Evolutionary conservation across 2,888 invertebrate species (phyloP).

Genomic region (Acleris laterana): DNA sequence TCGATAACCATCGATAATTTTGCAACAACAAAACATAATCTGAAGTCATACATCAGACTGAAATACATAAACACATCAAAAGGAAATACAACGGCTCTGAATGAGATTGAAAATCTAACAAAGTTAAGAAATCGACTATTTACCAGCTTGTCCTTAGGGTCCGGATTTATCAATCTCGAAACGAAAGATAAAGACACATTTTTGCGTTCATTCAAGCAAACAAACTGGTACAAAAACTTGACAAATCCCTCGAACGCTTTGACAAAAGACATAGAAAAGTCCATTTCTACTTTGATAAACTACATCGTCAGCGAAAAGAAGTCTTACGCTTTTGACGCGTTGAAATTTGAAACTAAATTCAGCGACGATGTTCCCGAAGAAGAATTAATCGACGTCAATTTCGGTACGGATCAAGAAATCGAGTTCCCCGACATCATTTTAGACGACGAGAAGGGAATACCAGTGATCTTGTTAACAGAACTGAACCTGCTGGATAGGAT

Average conservation of each 20-base stretch:
- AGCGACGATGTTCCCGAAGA: constrained; percentile 1
- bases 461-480: constrained; percentile 41
- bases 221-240: constrained; percentile 48
- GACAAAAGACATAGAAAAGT: no score
- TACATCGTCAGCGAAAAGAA: no score
- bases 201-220: constrained; percentile 43
- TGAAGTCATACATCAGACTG: constrained; percentile 54
- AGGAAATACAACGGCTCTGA: constrained; percentile 42
- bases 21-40: constrained; percentile 44
- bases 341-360: constrained; percentile 50
- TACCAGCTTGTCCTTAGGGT: constrained; percentile 39
- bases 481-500: no score
- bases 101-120: constrained; percentile 52
- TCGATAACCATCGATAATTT: constrained; percentile 39
- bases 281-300: no score
- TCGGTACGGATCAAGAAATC: constrained; percentile 48
- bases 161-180: constrained; percentile 36
- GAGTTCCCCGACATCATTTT: constrained; percentile 44
- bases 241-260: constrained; percentile 13
- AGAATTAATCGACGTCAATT: constrained; percentile 46
- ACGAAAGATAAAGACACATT: constrained; percentile 47
- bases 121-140: constrained; percentile 46
- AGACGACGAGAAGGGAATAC: constrained; percentile 55
- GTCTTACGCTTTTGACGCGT: constrained; percentile 53
- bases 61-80: constrained; percentile 48